Conservation (phyloP, 2,888 invertebrate species). For the Epirrita christyi region DNA sequence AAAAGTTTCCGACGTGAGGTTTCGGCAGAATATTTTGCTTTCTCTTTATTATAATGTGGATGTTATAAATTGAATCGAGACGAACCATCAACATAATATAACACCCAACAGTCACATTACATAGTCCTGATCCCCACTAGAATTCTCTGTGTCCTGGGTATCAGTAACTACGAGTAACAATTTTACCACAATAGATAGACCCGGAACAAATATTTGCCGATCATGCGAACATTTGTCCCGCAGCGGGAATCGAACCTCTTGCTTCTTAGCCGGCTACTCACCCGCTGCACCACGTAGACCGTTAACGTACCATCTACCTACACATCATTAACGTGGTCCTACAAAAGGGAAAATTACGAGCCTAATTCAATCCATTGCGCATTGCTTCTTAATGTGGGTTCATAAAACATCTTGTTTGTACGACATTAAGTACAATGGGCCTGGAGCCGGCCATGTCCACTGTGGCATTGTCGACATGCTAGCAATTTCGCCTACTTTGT, state of each 20-base stretch:
- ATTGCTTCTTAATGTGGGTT: constrained; percentile 69
- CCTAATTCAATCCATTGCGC: constrained; percentile 72
- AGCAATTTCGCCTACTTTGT: constrained; percentile 74
- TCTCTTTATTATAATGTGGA: not conserved
- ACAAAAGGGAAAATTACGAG: constrained; percentile 65
- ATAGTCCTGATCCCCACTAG: too few species aligned
- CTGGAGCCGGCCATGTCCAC: constrained; percentile 45
- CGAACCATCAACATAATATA: constrained; percentile 27
- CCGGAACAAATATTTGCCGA: too few species aligned
- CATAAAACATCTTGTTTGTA: constrained; percentile 80
- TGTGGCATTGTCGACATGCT: constrained; percentile 60
- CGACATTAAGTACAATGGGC: constrained; percentile 66
- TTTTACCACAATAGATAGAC: too few species aligned
- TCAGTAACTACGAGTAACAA: too few species aligned
- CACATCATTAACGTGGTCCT: constrained; percentile 45
- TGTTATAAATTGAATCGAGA: not conserved
- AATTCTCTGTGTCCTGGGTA: too few species aligned
- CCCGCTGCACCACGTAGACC: too few species aligned
- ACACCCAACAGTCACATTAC: too few species aligned
- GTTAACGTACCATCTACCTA: constrained; percentile 22
- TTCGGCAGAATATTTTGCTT: not conserved
- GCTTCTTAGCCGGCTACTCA: too few species aligned
- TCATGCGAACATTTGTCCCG: too few species aligned
- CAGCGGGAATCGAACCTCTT: too few species aligned
- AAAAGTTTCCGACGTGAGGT: constrained; percentile 17